phyloP scores from a whole-genome alignment of 2,888 invertebrate genomes.

The Polymixis lichenea region DNA sequence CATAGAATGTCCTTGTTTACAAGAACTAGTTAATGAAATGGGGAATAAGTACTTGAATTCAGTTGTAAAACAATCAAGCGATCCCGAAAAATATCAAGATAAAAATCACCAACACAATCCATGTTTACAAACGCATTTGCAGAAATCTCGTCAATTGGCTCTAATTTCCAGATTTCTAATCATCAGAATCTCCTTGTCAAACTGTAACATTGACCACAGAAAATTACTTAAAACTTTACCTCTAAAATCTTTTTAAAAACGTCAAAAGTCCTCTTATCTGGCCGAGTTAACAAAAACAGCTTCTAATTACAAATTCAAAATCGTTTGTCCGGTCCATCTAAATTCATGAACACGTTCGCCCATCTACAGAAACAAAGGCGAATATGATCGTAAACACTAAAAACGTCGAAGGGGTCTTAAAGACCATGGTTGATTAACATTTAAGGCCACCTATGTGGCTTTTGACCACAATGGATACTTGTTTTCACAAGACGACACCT shows the following conservation, averaged over 20 bases:
- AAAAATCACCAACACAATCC: no score
- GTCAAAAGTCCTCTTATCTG: not conserved
- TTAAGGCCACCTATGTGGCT: conserved; percentile 45
- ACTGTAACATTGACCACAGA: not conserved
- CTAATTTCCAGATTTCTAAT: not conserved
- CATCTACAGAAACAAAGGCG: conserved; percentile 51
- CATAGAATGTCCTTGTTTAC: not conserved
- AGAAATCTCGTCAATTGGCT: not conserved
- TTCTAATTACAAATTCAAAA: conserved; percentile 56
- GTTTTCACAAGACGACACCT: not conserved
- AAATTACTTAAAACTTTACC: conserved; percentile 1
- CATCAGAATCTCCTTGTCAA: not conserved
- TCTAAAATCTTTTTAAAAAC: not conserved
- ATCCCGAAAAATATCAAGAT: not conserved
- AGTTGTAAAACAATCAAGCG: not conserved
- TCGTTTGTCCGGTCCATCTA: conserved; percentile 36
- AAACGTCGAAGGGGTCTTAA: conserved; percentile 24
- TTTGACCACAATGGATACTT: conserved; percentile 27
- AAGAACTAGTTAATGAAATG: not conserved
- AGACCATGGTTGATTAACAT: conserved; percentile 43
- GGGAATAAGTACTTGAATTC: not conserved
- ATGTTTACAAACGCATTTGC: not conserved
- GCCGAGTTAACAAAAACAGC: not conserved
- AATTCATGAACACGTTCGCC: conserved; percentile 65
- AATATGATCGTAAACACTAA: conserved; percentile 40